Evolutionary conservation across 1,140 invertebrate species (phyloP), one percentile per base, ranked within the genome.

Genomic region (Platorchestia sp.): DNA sequence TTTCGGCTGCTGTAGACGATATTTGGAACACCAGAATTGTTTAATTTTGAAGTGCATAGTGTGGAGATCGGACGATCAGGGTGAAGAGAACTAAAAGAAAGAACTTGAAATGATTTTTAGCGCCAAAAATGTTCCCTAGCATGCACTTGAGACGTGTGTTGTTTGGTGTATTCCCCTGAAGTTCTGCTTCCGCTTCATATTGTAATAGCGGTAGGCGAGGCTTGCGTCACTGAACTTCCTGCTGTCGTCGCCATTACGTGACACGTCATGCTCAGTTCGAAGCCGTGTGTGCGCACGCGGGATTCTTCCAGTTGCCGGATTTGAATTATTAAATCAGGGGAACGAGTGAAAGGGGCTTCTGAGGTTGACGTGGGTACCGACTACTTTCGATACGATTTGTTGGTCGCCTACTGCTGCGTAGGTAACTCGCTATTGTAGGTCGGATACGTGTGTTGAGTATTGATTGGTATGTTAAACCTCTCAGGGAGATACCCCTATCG

Each of bases 221-320:
- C 45, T 93, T 47, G 89, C 89, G 91, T 93, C 91, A 47, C 91
- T 93, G 6, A 10, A 44, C 45, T 93, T 93, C 91, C 91, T 93
- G 91, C 91, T 36, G 36, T 44, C 45, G 36, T 44, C 14, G 43
- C 43, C 87, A 89, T 89, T 44, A 89, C 87, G 87, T 36, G n/a
- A 89, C 43, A 44, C 87, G 41, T 89, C 87, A 89, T 36, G 87
- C 87, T 10, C 27, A 3, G 41, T 14, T 16, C 87, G 7, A 10
- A 19, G 87, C 43, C 27, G 41, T 36, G 7, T 42, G 42, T 14
- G 16, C 36, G 53, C 14, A 36, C n/a, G 87, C 87, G 5, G 10
- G 87, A 44, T 44, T 41, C 43, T 89, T 89, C n/a, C 14, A 75
- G 36, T 14, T 16, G 87, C n/a, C 87, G n/a, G 10, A 89, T 42